Evolutionary conservation across 2,797 vertebrate species (phyloP), one percentile per base, ranked within the genome.

Genomic region (Setipinna tenuifilis): DNA sequence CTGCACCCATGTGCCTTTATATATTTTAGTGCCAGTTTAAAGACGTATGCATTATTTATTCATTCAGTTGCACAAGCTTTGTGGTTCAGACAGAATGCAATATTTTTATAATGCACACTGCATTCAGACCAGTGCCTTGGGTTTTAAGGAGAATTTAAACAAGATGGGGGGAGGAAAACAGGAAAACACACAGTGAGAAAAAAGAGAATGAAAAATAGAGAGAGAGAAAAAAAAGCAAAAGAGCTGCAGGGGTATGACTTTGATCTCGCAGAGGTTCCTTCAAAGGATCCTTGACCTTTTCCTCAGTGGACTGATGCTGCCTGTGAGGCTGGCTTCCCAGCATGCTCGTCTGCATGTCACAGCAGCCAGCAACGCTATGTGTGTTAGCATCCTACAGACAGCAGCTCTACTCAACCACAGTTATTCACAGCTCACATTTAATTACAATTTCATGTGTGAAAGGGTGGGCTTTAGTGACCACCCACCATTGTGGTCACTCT

Each of bases 231-330:
- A 17, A 14, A 21, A 59, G 61, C 3, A 14, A 50, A 44, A 31
- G 58, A 84, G 23, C 50, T 82, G 10, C 83, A 58, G 78, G n/a
- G 61, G 82, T 16, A 83, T 75, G 46, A 65, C 54, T 87, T 81
- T 88, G 85, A 89, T 90, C 85, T 85, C 85, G 41, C 57, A 82
- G 17, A 81, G 58, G 89, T 86, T 85, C 81, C 87, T 85, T 83
- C 78, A 87, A 85, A 84, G 28, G 62, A 83, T 7, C 23, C 35
- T 58, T 91, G 89, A 91, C 89, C 87, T 89, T 90, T 90, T 84
- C 81, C 80, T 86, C 84, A 28, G n/a, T 82, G 23, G 83, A 61
- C 44, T 48, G 82, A 59, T 17, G 81, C 81, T 86, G 86, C 81
- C 85, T 54, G 65, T 85, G 57, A 17, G 57, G 35, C 25, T 19